phyloP scores from a whole-genome alignment of 1,140 invertebrate genomes.

The Battus philenor region DNA sequence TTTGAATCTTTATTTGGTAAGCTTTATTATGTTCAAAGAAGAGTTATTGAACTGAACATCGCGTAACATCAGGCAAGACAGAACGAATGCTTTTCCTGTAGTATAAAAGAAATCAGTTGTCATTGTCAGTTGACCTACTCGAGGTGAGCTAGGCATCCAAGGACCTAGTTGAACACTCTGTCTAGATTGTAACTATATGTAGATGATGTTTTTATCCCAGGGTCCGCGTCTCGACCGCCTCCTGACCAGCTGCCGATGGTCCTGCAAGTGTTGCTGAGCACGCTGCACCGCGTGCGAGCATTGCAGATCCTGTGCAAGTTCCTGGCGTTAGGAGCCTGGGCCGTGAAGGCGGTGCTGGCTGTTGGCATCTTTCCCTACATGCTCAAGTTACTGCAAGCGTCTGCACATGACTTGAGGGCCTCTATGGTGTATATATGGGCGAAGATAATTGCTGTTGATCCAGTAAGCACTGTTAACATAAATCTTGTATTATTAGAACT shows the following conservation, averaged over 20 bases:
- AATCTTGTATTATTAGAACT: no score
- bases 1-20: no score
- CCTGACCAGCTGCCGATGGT: conserved; percentile 99
- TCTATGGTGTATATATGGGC: conserved; percentile 99
- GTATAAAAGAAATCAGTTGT: no score
- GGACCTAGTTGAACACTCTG: no score
- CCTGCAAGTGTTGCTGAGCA: conserved; percentile 96
- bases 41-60: no score
- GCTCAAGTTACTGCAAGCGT: conserved; percentile 94
- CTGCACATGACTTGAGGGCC: conserved; percentile 91
- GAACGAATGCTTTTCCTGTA: no score
- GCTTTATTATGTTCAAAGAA: no score
- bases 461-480: no score
- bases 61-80: no score
- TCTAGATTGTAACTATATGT: no score
- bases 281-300: conserved; percentile 96
- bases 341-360: conserved; percentile 95
- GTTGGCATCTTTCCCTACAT: conserved; percentile 99
- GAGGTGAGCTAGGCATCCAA: no score
- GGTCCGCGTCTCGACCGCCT: conserved; percentile 84
- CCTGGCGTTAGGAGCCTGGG: conserved; percentile 97
- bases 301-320: conserved; percentile 96
- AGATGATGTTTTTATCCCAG: conserved; percentile 21
- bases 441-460: conserved; percentile 98
- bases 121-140: no score